Percentiles rank a stretch among this genome's conserved stretches.
Conservation (phyloP, 64 coral and sea anemone species). For the Exaiptasia diaphana region DNA sequence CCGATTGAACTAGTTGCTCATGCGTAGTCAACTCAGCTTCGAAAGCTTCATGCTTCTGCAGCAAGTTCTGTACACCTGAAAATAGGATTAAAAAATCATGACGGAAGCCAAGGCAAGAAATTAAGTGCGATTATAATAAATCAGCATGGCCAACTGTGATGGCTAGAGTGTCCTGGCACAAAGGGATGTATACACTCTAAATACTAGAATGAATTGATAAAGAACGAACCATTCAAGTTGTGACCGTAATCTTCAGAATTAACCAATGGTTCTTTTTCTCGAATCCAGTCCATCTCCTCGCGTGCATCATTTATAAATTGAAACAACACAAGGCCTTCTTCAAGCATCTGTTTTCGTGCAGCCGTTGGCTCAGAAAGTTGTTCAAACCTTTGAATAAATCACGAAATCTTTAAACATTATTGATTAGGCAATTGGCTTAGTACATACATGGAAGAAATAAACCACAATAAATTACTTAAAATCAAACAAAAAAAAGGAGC, state of each 20-base stretch:
- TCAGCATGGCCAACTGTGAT: no score
- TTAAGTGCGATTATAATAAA: no score
- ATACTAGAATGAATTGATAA: neutral
- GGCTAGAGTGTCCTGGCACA: no score
- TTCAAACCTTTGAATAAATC: conserved; percentile 45
- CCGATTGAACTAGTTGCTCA: conserved; percentile 52
- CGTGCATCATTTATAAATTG: conserved; percentile 75
- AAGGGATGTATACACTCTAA: neutral
- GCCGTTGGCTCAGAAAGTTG: conserved; percentile 56
- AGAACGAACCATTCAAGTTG: conserved; percentile 55
- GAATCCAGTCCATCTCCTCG: conserved; percentile 82
- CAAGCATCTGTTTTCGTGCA: conserved; percentile 54
- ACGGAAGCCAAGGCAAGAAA: no score
- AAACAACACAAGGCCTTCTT: conserved; percentile 62
- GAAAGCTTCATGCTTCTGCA: conserved; percentile 90
- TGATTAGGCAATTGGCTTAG: neutral
- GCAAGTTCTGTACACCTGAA: conserved; percentile 69
- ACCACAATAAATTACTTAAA: no score
- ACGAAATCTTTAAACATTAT: neutral
- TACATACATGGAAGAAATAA: no score
- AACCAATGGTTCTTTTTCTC: conserved; percentile 81
- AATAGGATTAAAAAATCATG: neutral
- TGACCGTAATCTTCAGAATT: conserved; percentile 78
- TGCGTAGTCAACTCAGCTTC: conserved; percentile 71
- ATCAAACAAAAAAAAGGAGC: neutral